Evolutionary conservation across 2,113 vertebrate species (phyloP).

Genomic region (Dromaius novaehollandiae): DNA sequence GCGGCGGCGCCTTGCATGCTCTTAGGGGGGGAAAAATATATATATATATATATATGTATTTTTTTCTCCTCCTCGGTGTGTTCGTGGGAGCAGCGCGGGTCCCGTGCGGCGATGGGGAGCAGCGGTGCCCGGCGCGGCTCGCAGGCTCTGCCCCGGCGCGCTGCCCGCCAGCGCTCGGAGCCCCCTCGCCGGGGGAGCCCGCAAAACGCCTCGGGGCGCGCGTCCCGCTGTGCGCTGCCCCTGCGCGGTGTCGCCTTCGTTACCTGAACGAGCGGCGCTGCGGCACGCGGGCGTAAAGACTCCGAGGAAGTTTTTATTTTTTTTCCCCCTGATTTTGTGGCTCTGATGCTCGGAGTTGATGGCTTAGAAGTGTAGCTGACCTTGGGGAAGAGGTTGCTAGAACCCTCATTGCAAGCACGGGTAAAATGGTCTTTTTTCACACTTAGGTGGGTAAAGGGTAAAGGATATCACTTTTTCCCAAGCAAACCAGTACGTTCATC

Average conservation of each 20-base stretch:
- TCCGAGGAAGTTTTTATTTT: not conserved
- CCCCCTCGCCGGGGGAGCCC: not conserved
- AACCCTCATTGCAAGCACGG: not conserved
- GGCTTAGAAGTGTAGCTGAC: not conserved
- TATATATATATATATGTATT: no score
- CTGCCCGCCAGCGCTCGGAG: no score
- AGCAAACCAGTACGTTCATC: not conserved
- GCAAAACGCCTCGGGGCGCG: not conserved
- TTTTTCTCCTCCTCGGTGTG: no score
- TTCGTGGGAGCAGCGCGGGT: not conserved
- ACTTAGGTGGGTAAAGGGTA: not conserved
- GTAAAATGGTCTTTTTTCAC: not conserved
- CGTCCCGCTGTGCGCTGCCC: not conserved
- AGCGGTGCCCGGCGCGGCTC: no score
- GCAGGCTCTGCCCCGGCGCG: no score
- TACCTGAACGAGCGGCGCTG: not conserved
- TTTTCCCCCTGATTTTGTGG: not conserved
- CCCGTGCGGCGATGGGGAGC: not conserved
- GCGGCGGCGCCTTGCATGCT: no score
- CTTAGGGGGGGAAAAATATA: no score
- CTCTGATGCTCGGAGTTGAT: not conserved
- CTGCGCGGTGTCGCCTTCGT: not conserved
- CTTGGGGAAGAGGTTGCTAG: rapidly evolving
- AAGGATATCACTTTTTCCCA: not conserved
- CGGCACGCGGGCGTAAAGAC: not conserved